phyloP scores from a whole-genome alignment of 35 echinoderm and acorn worm species.

The Stichopus chloronotus region DNA sequence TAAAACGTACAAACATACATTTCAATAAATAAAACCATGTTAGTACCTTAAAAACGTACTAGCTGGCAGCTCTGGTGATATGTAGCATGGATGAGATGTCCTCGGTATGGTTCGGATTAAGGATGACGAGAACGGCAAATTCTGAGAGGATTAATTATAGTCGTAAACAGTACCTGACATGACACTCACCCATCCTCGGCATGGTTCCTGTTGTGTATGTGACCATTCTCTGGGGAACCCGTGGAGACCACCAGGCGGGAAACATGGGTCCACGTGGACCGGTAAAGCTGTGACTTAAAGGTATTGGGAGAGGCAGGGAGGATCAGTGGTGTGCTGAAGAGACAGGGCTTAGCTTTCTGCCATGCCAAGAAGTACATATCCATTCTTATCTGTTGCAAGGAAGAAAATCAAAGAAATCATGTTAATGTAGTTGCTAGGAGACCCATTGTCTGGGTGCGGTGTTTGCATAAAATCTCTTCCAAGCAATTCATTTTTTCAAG shows the following conservation, averaged over 20 bases:
- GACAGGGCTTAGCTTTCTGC: conserved; percentile 88
- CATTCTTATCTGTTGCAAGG: conserved; percentile 85
- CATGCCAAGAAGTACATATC: conserved; percentile 97
- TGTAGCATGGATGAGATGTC: no score
- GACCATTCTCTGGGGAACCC: conserved; percentile 67
- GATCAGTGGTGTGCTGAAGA: conserved; percentile 94
- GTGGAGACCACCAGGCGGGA: conserved; percentile 82
- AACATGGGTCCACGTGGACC: conserved; percentile 88
- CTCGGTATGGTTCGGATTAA: no score
- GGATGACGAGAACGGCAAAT: no score
- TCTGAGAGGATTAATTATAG: no score
- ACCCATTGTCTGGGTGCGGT: neutral
- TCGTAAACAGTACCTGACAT: neutral
- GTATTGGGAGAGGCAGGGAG: conserved; percentile 73
- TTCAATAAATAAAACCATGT: no score
- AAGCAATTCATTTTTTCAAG: no score
- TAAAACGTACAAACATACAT: no score
- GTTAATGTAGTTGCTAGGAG: neutral
- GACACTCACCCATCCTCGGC: conserved; percentile 98
- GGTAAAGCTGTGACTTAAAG: conserved; percentile 78
- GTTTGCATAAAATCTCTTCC: no score
- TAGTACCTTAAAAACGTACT: no score
- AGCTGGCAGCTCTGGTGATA: no score
- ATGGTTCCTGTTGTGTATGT: conserved; percentile 84
- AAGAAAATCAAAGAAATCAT: neutral